A percentile compares a stretch with the other conserved stretches of the same genome.
phyloP scores from a whole-genome alignment of 2,113 vertebrate genomes.

The Misgurnus mizolepis region DNA sequence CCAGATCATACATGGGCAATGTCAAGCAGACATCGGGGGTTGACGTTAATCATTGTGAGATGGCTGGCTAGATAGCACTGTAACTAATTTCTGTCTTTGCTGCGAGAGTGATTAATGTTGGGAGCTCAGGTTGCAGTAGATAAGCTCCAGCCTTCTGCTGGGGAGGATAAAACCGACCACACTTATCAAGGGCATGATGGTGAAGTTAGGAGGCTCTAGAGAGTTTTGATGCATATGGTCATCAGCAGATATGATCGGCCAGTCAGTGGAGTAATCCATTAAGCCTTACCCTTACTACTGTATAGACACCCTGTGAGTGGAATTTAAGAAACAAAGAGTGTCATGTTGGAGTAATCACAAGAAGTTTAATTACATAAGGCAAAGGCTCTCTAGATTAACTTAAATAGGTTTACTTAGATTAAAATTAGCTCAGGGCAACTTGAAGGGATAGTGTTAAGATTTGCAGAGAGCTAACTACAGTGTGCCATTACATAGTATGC shows the following conservation, averaged over 20 bases:
- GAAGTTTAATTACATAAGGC: constrained; percentile 28
- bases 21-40: constrained; percentile 65
- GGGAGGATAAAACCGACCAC: constrained; percentile 71
- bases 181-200: constrained; percentile 72
- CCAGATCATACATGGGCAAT: constrained; percentile 53
- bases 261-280: constrained; percentile 69
- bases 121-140: constrained; percentile 69
- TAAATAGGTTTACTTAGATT: neutral
- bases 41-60: constrained; percentile 73
- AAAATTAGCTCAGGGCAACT: neutral
- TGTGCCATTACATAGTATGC: neutral
- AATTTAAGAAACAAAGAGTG: constrained; percentile 49
- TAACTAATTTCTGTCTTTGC: constrained; percentile 74
- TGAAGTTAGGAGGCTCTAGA: constrained; percentile 52
- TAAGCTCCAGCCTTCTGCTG: constrained; percentile 65
- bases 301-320: constrained; percentile 52
- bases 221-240: constrained; percentile 64
- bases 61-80: constrained; percentile 68
- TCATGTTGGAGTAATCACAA: constrained; percentile 27
- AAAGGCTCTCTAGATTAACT: constrained; percentile 28
- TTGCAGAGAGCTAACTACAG: neutral
- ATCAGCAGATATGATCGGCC: constrained; percentile 71
- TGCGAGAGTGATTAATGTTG: constrained; percentile 73
- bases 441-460: neutral
- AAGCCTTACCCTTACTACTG: constrained; percentile 56